Evolutionary conservation across 2,888 invertebrate genomes (phyloP), one percentile per base, ranked within the genome.

Genomic region (Mayetiola destructor): DNA sequence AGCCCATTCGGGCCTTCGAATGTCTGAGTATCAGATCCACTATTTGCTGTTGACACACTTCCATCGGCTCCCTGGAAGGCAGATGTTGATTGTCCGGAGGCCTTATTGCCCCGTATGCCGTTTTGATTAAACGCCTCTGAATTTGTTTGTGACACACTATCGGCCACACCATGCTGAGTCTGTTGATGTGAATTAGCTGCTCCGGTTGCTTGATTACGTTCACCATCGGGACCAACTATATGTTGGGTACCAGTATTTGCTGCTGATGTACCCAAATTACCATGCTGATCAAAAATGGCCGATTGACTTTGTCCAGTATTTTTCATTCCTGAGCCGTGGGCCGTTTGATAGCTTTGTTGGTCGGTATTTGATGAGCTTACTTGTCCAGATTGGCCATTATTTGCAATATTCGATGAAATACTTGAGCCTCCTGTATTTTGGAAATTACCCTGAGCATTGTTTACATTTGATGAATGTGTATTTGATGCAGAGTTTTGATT

Each of bases 261-360:
- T n/a, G 64, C 64, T 30, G 66, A 62, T 0, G 69, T 68, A 59
- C 69, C 70, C 56, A 68, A 66, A 35, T 64, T 61, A 3, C 62
- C 64, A 1, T 63, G 57, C n/a, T 58, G 55, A 48, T 59, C 59
- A 40, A 69, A 71, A 59, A 71, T 71, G 0, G 70, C 62, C 0
- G 69, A 61, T 57, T 71, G 71, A 57, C 70, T 69, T 61, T 71
- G 71, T 1, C 68, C 68, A 12, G 62, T 63, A 55, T 70, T 69
- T 40, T 63, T 63, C 5, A 60, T 63, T 16, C 63, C 64, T 1
- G 56, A 62, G 10, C 64, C 66, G 12, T 58, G 60, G 4, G 52
- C 64, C 5, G 60, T 65, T 18, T 64, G 56, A n/a, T 61, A 63
- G 18, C 55, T 63, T 58, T 66, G 64, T n/a, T 69, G 67, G n/a